phyloP scores from a whole-genome alignment of 2,888 invertebrate genomes.

The Dyspetes luteomarginatus region DNA sequence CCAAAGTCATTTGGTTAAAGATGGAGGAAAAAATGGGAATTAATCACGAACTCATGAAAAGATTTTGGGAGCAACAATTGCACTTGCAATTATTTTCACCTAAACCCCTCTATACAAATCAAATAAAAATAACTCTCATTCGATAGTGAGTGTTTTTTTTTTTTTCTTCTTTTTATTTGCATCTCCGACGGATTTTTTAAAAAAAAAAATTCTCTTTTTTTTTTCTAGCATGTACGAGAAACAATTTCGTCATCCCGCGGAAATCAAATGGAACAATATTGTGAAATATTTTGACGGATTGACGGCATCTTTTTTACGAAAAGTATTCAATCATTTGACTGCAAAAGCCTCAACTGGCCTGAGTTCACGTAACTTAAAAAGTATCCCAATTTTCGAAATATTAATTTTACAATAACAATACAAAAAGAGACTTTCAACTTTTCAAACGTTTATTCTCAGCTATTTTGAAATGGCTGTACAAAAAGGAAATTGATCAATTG shows the following conservation, averaged over 20 bases:
- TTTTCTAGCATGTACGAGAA: slow-evolving; percentile 72
- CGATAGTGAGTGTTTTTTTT: slow-evolving; percentile 74
- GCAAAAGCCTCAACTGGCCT: slow-evolving; percentile 17
- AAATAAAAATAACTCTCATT: slow-evolving; percentile 77
- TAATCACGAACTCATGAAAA: slow-evolving; percentile 62
- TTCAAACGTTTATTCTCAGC: too few species aligned
- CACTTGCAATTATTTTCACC: slow-evolving; percentile 78
- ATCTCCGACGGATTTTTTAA: not conserved
- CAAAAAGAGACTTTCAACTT: too few species aligned
- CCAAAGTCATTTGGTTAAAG: slow-evolving; percentile 75
- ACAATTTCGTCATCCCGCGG: slow-evolving; percentile 65
- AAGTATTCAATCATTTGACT: slow-evolving; percentile 67
- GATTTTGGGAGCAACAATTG: slow-evolving; percentile 74
- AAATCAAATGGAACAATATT: slow-evolving; percentile 75
- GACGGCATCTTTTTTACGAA: slow-evolving; percentile 71
- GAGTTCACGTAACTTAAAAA: slow-evolving; percentile 37
- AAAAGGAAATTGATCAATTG: slow-evolving; percentile 66
- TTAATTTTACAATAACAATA: slow-evolving; percentile 21
- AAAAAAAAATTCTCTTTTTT: slow-evolving; percentile 37
- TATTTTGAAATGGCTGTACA: slow-evolving; percentile 70
- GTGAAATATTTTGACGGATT: slow-evolving; percentile 74
- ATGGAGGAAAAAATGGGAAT: slow-evolving; percentile 72
- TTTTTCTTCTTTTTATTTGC: not conserved
- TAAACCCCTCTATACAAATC: slow-evolving; percentile 73
- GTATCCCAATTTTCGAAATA: slow-evolving; percentile 53